phyloP scores from a whole-genome alignment of 1,140 invertebrate species.

The Alviniconcha marisindica region DNA sequence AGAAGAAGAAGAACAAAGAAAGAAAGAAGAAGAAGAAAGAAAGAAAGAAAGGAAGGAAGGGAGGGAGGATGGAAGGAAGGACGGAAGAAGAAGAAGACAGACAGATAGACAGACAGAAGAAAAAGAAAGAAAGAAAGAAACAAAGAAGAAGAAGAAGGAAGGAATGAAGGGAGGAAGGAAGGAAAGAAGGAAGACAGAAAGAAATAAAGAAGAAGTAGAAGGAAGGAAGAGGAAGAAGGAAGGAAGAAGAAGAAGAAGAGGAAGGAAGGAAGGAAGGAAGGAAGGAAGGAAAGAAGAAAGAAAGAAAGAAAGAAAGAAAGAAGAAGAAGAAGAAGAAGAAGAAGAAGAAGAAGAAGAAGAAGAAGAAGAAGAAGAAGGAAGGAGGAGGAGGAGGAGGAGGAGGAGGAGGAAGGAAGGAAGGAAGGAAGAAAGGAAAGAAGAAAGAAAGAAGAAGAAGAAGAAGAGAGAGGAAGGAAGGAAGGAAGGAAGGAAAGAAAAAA shows the following conservation, averaged over 20 bases:
- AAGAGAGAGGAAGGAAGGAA: no score
- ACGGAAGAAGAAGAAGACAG: no score
- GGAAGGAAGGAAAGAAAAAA: no score
- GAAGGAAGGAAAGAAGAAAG: not conserved
- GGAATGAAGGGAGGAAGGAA: not conserved
- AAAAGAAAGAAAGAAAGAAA: not conserved
- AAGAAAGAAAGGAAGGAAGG: no score
- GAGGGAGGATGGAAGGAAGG: no score
- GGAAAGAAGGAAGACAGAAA: not conserved
- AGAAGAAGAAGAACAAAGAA: no score
- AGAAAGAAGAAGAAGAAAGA: no score
- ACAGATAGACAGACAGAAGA: conserved; percentile 8
- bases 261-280: not conserved
- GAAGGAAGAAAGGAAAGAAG: not conserved
- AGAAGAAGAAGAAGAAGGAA: not conserved
- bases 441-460: not conserved
- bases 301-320: not conserved
- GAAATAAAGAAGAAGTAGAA: not conserved
- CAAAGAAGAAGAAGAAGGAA: conserved; percentile 2
- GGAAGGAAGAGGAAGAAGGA: not conserved
- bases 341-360: not conserved
- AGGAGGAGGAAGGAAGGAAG: not conserved
- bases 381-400: not conserved
- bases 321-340: not conserved
- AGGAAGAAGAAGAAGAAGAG: not conserved